Evolutionary conservation across 2,888 invertebrate genomes (phyloP), one percentile per base, ranked within the genome.

Genomic region (Pimpla rufipes): DNA sequence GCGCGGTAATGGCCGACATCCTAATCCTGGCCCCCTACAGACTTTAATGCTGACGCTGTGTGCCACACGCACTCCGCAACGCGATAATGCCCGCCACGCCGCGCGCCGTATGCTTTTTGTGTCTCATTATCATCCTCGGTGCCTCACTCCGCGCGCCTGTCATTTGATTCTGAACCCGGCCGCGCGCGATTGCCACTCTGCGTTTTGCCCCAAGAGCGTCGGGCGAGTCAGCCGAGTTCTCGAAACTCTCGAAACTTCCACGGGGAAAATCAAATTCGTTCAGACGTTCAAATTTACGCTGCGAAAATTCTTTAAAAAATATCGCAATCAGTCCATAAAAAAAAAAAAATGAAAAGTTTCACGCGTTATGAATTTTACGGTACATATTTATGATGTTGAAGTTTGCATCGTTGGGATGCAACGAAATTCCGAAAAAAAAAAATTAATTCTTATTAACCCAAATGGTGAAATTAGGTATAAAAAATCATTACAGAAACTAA

Each of bases 1-100:
- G 91, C 90, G 92, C 92, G 91, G 92, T 93, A 93, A 93, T 93
- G 92, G 92, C 91, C 93, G 91, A 93, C 93, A 93, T 93, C 93
- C 93, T 93, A 93, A 93, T 93, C 93, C 93, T 92, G 92, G 90
- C 91, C 92, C 92, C 93, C 91, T 91, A 92, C 90, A 89, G 91
- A 80, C 83, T 90, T 91, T 92, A 92, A 91, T 92, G 89, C 89
- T 92, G 90, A 92, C 91, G 88, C 84, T 89, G 89, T 92, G 90
- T 91, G 88, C 89, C 89, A 90, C 80, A 80, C 77, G 83, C 77
- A 80, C 78, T 83, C 84, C 68, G 78, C 84, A 74, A 80, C 76
- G 83, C 80, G 83, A 79, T 80, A 83, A 71, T 78, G 77, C 73
- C 77, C 74, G 66, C 2, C 71, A 37, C 62, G 62, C 70, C 83